Conservation (phyloP, 1,140 invertebrate species). For the Aradophagus sp. region DNA sequence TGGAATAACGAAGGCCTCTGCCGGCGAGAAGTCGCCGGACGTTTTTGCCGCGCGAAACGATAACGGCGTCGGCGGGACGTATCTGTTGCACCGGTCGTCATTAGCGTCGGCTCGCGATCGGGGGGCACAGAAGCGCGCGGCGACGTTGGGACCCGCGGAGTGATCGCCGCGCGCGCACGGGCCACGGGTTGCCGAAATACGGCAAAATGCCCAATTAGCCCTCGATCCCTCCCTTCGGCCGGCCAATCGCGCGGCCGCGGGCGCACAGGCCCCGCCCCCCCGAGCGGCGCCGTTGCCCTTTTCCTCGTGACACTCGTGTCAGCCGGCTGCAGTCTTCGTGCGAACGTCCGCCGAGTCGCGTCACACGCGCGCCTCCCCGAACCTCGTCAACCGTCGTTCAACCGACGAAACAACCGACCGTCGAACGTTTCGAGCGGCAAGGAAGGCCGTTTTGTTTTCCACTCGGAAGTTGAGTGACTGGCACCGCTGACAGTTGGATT, state of each 20-base stretch:
- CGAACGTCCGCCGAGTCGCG: constrained; percentile 66
- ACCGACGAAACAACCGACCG: too few species aligned
- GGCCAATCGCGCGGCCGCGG: constrained; percentile 57
- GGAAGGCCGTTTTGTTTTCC: too few species aligned
- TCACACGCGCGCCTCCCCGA: constrained; percentile 31
- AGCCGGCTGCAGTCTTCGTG: constrained; percentile 70
- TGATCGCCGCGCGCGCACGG: constrained; percentile 47
- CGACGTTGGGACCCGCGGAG: constrained; percentile 15
- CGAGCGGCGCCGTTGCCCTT: constrained; percentile 66
- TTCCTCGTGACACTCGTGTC: constrained; percentile 74
- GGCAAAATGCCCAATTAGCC: constrained; percentile 68
- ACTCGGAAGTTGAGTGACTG: too few species aligned
- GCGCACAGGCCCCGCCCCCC: constrained; percentile 59
- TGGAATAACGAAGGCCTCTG: too few species aligned
- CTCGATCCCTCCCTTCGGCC: constrained; percentile 59
- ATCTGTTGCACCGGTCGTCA: too few species aligned
- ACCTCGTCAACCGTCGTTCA: too few species aligned
- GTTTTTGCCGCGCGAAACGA: too few species aligned
- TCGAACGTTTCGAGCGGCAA: too few species aligned
- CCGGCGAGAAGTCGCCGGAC: too few species aligned
- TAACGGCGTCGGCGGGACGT: too few species aligned
- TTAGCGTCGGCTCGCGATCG: too few species aligned
- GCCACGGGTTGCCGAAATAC: constrained; percentile 64
- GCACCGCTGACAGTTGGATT: background rate
- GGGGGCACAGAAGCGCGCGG: constrained; percentile 1